Base-by-base conservation (phyloP, 1,140 invertebrate species). In the Anadara kagoshimensis region DNA sequence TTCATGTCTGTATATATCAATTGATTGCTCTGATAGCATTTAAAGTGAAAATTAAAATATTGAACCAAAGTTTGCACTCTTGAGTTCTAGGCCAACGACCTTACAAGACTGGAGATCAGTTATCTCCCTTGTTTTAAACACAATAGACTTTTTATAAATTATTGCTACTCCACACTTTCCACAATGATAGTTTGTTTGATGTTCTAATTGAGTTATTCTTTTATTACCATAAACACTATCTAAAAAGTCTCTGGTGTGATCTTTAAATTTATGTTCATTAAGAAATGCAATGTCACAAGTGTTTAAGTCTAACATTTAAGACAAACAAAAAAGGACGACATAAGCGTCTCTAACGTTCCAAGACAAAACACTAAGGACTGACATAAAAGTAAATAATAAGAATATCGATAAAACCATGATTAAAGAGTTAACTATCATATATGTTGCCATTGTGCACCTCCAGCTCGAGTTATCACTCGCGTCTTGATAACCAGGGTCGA, bases 301-400 rank as follows among this genome's bases (percentile, higher is more conserved):
- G 8, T 20, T 18, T 18, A 22, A 10, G 18, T 36, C 24, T n/a
- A 65, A 12, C 11, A 65, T 7, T 11, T 51, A n/a, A 36, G 45
- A 43, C 11, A 65, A 22, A 65, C 62, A 53, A n/a, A 65, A 12
- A 53, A 47, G 49, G 18, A 47, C 26, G 45, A 47, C 49, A 29
- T 51, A 51, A n/a, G 53, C 53, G 11, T 47, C 45, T 29, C 62
- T 65, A 3, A 65, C 62, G 36, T 65, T 65, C 62, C 62, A 65
- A 3, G 22, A 16, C 12, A 62, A 2, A 22, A 62, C 1, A 11
- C 24, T 45, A 12, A 59, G 57, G 24, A 8, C 18, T 26, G 8
- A 4, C 54, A 26, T 24, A n/a, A n/a, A n/a, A n/a, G n/a, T n/a
- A n/a, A n/a, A n/a, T n/a, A n/a, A n/a, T n/a, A n/a, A n/a, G n/a